Conservation (phyloP, 2,888 invertebrate species). For the Thecophora atra region DNA sequence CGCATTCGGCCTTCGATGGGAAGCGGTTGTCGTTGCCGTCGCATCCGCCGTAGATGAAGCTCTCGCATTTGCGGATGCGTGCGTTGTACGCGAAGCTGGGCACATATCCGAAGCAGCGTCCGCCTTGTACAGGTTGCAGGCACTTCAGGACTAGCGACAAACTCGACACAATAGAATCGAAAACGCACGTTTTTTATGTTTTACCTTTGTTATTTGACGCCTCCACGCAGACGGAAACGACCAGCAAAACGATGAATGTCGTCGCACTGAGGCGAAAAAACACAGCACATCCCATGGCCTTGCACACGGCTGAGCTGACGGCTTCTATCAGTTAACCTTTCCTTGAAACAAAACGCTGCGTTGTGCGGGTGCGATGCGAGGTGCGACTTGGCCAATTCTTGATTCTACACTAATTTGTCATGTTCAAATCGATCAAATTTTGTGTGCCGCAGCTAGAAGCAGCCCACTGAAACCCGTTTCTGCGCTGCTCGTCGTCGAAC, state of each 20-base stretch:
- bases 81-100: slow-evolving; percentile 55
- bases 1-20: slow-evolving; percentile 72
- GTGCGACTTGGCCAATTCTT: slow-evolving; percentile 17
- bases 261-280: not conserved
- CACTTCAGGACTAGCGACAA: slow-evolving; percentile 62
- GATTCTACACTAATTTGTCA: slow-evolving; percentile 6
- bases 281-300: slow-evolving; percentile 10
- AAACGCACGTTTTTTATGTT: not conserved
- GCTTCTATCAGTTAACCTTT: not conserved
- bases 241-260: not conserved
- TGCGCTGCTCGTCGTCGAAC: not conserved
- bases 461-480: slow-evolving; percentile 7
- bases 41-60: slow-evolving; percentile 80
- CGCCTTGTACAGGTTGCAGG: slow-evolving; percentile 72
- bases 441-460: not conserved
- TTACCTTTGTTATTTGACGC: slow-evolving; percentile 27
- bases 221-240: not conserved
- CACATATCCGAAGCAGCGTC: slow-evolving; percentile 75
- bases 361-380: not conserved
- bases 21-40: slow-evolving; percentile 84
- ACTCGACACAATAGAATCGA: not conserved
- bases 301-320: no score
- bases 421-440: not conserved
- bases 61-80: slow-evolving; percentile 69
- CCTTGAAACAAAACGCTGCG: not conserved